Evolutionary conservation across 2,797 vertebrate genomes (phyloP), one percentile per base, ranked within the genome.

Genomic region (Gobionotothen gibberifrons): DNA sequence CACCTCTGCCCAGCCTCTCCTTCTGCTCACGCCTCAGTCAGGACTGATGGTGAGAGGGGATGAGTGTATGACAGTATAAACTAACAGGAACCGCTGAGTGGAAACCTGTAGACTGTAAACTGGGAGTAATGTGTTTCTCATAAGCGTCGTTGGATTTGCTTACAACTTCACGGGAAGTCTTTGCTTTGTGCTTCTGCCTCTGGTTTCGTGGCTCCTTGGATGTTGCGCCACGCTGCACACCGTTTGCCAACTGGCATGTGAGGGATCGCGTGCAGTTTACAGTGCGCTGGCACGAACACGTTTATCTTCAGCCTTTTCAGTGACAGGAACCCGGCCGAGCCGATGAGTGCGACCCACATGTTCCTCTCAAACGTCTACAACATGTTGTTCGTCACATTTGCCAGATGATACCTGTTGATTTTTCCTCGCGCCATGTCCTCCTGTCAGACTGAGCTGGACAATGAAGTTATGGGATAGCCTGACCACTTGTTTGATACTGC

Each of bases 401-500:
- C 52, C 78, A 64, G 74, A 84, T 86, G 85, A 85, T 42, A 82
- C 62, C 55, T 69, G 80, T 73, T 82, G 79, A 68, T 78, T 87
- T 67, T 48, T 67, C 47, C 21, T 70, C 79, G 70, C 84, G 89
- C 79, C 91, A 93, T 93, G 91, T 89, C 75, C 82, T 75, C 65
- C 67, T 61, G 86, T 73, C 47, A 85, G 86, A 87, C 74, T 74
- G 74, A 87, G 55, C 84, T 86, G 90, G 90, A 94, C 91, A 72
- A 94, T 94, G 93, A 94, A 90, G 92, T 92, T 93, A 93, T 93
- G 93, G 93, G 89, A 92, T 87, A 90, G 91, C 32, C 69, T 93
- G 83, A 85, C 84, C 92, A 87, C 89, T 87, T 93, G 91, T 91
- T 79, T 93, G 85, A 84, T 93, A 36, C 86, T 93, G 89, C 89